These are phyloP conservation scores for Morus bassanus DNA, from an alignment of 2,797 vertebrate genomes.

Conservation along the genomic window DNA sequence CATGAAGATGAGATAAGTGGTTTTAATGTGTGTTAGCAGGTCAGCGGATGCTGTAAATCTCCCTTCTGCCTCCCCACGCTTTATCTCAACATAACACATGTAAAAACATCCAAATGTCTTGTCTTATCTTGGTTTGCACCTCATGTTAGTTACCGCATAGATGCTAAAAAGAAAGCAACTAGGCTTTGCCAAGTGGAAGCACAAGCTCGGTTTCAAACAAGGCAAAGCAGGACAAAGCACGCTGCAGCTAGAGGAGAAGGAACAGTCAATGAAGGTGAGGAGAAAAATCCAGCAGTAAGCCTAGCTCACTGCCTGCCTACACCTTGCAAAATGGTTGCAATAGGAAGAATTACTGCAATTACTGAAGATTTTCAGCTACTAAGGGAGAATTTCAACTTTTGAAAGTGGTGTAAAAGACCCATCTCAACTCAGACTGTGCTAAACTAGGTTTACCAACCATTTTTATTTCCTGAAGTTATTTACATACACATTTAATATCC, in stretches of 20 bases:
- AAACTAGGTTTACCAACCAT: not conserved
- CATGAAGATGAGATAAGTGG: not conserved
- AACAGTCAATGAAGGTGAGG: not conserved
- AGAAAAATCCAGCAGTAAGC: not conserved
- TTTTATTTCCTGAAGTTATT: not conserved
- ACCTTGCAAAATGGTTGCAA: not conserved
- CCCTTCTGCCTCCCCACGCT: not conserved
- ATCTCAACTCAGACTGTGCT: not conserved
- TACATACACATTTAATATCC: not conserved
- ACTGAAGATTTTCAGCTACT: not conserved
- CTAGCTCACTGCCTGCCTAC: not conserved
- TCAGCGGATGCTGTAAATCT: not conserved
- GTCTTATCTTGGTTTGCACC: slow-evolving; percentile 49
- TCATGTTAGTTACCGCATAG: not conserved
- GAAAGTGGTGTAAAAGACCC: not conserved
- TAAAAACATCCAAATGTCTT: slow-evolving; percentile 16
- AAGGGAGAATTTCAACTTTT: not conserved
- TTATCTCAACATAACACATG: slow-evolving; percentile 37
- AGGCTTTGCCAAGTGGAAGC: not conserved
- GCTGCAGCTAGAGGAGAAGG: not conserved
- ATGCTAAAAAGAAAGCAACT: not conserved
- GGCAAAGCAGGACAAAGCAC: not conserved
- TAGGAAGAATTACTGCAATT: not conserved
- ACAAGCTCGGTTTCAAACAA: not conserved
- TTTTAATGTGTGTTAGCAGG: slow-evolving; percentile 38